Percentiles rank a stretch among this genome's conserved stretches.
Evolutionary conservation across 2,888 invertebrate species (phyloP).

Genomic region (Cartodere bifasciata): DNA sequence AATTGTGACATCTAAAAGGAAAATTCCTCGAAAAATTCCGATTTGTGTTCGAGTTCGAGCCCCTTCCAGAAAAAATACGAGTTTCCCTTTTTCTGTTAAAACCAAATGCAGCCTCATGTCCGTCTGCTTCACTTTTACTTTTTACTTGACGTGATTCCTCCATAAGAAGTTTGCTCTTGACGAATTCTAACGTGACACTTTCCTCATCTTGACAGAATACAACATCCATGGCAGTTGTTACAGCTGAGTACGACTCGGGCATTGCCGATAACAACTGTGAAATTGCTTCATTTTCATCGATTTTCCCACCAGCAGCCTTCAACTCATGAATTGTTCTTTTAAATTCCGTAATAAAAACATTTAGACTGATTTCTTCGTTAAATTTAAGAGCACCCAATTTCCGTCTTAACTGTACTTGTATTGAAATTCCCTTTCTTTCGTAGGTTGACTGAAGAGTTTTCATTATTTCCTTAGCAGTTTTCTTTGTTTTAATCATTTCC

Average conservation of each 20-base stretch:
- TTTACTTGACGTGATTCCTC: slow-evolving; percentile 8
- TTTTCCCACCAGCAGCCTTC: slow-evolving; percentile 9
- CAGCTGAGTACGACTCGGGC: slow-evolving; percentile 12
- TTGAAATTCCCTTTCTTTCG: slow-evolving; percentile 9
- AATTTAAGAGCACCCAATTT: slow-evolving; percentile 12
- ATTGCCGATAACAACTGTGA: slow-evolving; percentile 12
- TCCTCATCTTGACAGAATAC: slow-evolving; percentile 6
- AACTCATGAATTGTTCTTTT: slow-evolving; percentile 11
- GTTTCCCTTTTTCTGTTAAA: slow-evolving; percentile 5
- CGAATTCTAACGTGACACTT: slow-evolving; percentile 10
- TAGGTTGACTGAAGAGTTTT: slow-evolving; percentile 10
- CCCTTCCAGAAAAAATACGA: too few relatives aligned
- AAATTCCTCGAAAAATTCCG: slow-evolving; percentile 3
- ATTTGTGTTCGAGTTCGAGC: too few relatives aligned
- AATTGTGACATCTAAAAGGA: slow-evolving; percentile 7
- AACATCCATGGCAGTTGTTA: slow-evolving; percentile 12
- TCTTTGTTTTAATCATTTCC: slow-evolving; percentile 15
- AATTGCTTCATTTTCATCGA: slow-evolving; percentile 10
- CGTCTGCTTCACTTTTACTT: slow-evolving; percentile 2
- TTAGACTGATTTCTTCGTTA: slow-evolving; percentile 7
- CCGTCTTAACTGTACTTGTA: slow-evolving; percentile 10
- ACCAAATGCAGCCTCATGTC: slow-evolving; percentile 2
- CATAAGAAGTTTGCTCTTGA: slow-evolving; percentile 9
- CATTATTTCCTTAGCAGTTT: slow-evolving; percentile 16
- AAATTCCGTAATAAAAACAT: slow-evolving; percentile 12